Conservation (phyloP, 2,797 vertebrate genomes). For the Pangasius djambal region DNA sequence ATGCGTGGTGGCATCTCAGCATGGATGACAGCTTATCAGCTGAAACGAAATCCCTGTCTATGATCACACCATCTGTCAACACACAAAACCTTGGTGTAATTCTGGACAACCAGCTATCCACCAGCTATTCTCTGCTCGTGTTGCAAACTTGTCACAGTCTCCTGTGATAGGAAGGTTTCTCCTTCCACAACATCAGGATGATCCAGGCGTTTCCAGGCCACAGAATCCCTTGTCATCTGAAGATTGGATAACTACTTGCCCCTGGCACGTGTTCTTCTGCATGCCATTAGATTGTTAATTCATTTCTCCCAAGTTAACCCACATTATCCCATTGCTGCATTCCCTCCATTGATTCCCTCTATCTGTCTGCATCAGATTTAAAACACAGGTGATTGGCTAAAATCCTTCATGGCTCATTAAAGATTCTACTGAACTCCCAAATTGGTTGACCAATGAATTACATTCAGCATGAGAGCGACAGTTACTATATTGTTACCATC, state of each 20-base stretch:
- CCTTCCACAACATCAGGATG: not conserved
- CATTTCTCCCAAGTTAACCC: not conserved
- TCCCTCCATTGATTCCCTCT: not conserved
- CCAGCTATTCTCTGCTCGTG: not conserved
- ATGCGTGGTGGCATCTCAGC: not conserved
- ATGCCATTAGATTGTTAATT: not conserved
- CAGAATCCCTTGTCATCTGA: not conserved
- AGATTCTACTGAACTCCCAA: not conserved
- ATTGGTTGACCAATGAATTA: not conserved
- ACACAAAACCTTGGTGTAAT: conserved; percentile 1
- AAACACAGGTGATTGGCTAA: not conserved
- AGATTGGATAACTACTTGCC: not conserved
- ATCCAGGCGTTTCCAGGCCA: not conserved
- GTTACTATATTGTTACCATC: not conserved
- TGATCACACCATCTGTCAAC: conserved; percentile 7
- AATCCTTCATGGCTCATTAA: not conserved
- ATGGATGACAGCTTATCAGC: conserved; percentile 18
- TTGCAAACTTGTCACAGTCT: conserved; percentile 5
- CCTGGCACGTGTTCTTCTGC: not conserved
- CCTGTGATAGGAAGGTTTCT: not conserved
- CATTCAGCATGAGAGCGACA: not conserved
- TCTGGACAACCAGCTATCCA: conserved; percentile 1
- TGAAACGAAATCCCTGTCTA: not conserved
- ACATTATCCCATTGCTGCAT: not conserved
- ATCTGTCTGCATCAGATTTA: not conserved